Evolutionary conservation across 1,140 invertebrate species (phyloP).

Genomic region (Drosophila bipectinata): DNA sequence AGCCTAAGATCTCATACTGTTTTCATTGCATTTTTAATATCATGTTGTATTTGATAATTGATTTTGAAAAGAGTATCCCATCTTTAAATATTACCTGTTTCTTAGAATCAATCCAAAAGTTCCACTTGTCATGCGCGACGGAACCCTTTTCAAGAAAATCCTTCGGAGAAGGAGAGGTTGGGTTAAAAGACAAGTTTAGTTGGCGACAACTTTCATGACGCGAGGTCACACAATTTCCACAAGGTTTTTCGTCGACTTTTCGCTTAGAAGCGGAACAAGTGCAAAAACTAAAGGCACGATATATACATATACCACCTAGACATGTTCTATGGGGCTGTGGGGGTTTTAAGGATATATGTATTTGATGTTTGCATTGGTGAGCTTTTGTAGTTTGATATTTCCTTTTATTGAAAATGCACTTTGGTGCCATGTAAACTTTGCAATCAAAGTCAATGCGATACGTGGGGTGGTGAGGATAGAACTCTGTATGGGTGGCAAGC

Average conservation of each 20-base stretch:
- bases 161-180: background rate
- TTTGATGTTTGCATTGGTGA: slow-evolving; percentile 50
- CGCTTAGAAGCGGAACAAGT: slow-evolving; percentile 57
- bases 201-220: slow-evolving; percentile 65
- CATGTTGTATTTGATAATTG: no score
- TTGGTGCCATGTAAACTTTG: slow-evolving; percentile 81
- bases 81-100: slow-evolving; percentile 15
- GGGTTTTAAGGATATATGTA: slow-evolving; percentile 17
- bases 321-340: background rate
- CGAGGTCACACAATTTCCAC: slow-evolving; percentile 74
- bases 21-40: no score
- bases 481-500: background rate
- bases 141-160: slow-evolving; percentile 17
- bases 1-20: background rate
- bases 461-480: background rate
- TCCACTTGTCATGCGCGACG: slow-evolving; percentile 44
- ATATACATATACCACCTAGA: slow-evolving; percentile 53
- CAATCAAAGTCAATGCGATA: slow-evolving; percentile 67
- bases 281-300: slow-evolving; percentile 72
- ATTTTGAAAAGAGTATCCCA: slow-evolving; percentile 30
- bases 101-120: slow-evolving; percentile 49
- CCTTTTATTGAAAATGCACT: slow-evolving; percentile 81
- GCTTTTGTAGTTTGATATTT: slow-evolving; percentile 73
- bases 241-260: slow-evolving; percentile 34
- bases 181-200: slow-evolving; percentile 34